These are phyloP conservation scores for Eupithecia dodoneata DNA, from an alignment of 2,888 invertebrate genomes.

Conservation along the genomic window DNA sequence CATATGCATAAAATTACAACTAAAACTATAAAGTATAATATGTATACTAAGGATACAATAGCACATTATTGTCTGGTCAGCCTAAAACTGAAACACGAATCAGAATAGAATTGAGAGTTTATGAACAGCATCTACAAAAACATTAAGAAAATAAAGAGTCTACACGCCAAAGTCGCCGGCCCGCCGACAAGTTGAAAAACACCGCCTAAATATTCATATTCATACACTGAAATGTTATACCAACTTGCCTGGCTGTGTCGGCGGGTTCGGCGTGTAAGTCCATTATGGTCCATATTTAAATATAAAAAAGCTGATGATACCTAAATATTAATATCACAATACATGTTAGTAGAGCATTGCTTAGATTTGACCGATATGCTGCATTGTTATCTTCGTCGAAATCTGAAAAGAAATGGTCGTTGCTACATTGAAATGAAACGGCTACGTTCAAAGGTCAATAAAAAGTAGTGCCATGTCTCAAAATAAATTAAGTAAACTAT, in stretches of 20 bases:
- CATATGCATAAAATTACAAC: not conserved
- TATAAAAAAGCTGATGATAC: constrained; percentile 60
- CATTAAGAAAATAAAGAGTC: not conserved
- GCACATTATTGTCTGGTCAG: constrained; percentile 71
- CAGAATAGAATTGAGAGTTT: constrained; percentile 35
- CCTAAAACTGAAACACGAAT: constrained; percentile 47
- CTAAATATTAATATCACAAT: constrained; percentile 54
- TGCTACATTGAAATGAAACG: not conserved
- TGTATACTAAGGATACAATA: constrained; percentile 3
- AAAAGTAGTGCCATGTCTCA: not conserved
- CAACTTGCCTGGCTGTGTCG: not conserved
- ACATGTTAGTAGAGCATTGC: constrained; percentile 52
- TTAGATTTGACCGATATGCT: constrained; percentile 53
- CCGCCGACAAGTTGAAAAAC: not conserved
- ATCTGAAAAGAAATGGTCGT: constrained; percentile 58
- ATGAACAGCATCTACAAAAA: constrained; percentile 36
- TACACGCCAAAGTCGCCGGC: not conserved
- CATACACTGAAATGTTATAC: not conserved
- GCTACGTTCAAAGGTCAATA: not conserved
- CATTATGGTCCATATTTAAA: constrained; percentile 16
- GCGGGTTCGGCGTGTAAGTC: not conserved
- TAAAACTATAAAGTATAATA: not conserved
- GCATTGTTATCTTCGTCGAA: constrained; percentile 66
- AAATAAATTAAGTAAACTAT: not conserved
- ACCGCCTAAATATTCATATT: not conserved